Evolutionary conservation across 2,888 invertebrate species (phyloP).

Genomic region (Tholera decimalis): DNA sequence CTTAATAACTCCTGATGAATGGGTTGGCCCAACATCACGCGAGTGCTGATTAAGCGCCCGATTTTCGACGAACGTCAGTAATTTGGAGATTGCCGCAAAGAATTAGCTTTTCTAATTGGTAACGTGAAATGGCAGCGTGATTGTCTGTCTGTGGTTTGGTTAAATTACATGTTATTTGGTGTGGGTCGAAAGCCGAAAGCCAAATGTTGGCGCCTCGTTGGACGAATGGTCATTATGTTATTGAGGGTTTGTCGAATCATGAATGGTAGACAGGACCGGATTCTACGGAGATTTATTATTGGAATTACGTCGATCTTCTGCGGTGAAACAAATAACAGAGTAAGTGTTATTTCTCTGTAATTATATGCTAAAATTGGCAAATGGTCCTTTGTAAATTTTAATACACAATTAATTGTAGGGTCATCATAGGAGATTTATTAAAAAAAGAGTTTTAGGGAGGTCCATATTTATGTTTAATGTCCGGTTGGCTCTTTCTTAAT

Average conservation of each 20-base stretch:
- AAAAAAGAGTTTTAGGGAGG: background rate
- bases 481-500: background rate
- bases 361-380: conserved; percentile 24
- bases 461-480: background rate
- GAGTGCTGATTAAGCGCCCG: conserved; percentile 67
- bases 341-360: conserved; percentile 18
- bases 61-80: conserved; percentile 66
- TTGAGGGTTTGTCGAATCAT: conserved; percentile 80
- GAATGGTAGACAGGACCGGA: conserved; percentile 73
- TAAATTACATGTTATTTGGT: conserved; percentile 87
- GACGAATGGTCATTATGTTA: conserved; percentile 81
- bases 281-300: conserved; percentile 56
- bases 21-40: conserved; percentile 67
- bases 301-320: conserved; percentile 41
- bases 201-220: conserved; percentile 88
- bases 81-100: conserved; percentile 69
- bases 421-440: background rate
- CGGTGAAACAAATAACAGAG: conserved; percentile 43
- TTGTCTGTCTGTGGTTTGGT: conserved; percentile 78
- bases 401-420: conserved; percentile 12
- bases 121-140: conserved; percentile 75
- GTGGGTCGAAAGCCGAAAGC: conserved; percentile 76
- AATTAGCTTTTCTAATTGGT: conserved; percentile 69
- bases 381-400: conserved; percentile 9
- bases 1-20: conserved; percentile 70